Evolutionary conservation across 1,140 invertebrate species (phyloP).

Genomic region (Drosophila lowei): DNA sequence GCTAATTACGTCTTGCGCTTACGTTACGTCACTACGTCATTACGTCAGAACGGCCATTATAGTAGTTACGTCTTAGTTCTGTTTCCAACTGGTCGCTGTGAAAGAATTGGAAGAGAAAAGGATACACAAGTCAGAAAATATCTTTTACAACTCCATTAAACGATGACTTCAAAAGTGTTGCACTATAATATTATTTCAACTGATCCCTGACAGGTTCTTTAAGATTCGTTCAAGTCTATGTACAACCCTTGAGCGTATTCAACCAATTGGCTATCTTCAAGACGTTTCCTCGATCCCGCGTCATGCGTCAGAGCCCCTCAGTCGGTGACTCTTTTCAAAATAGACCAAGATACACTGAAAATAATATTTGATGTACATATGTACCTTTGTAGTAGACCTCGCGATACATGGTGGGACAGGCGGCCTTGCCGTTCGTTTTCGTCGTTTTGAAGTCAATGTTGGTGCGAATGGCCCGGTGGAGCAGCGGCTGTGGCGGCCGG

Average conservation of each 20-base stretch:
- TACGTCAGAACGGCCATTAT: conserved; percentile 20
- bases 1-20: conserved; percentile 57
- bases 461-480: conserved; percentile 95
- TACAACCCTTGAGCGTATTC: too few relatives aligned
- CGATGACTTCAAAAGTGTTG: too few relatives aligned
- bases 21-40: conserved; percentile 39
- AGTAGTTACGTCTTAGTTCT: conserved; percentile 84
- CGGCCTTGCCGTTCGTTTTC: conserved; percentile 89
- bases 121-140: too few relatives aligned
- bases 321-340: too few relatives aligned
- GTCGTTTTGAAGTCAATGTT: conserved; percentile 96
- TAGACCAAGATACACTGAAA: too few relatives aligned
- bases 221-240: too few relatives aligned
- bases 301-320: too few relatives aligned
- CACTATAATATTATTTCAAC: too few relatives aligned
- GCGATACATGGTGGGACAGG: conserved; percentile 93
- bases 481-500: conserved; percentile 93
- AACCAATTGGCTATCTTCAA: too few relatives aligned
- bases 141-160: too few relatives aligned
- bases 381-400: conserved; percentile 93
- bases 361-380: neutral
- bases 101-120: neutral
- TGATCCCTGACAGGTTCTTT: too few relatives aligned
- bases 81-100: conserved; percentile 88
- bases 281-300: too few relatives aligned